Evolutionary conservation across 2,797 vertebrate genomes (phyloP), one percentile per base, ranked within the genome.

Genomic region (Malacoctenus gilli): DNA sequence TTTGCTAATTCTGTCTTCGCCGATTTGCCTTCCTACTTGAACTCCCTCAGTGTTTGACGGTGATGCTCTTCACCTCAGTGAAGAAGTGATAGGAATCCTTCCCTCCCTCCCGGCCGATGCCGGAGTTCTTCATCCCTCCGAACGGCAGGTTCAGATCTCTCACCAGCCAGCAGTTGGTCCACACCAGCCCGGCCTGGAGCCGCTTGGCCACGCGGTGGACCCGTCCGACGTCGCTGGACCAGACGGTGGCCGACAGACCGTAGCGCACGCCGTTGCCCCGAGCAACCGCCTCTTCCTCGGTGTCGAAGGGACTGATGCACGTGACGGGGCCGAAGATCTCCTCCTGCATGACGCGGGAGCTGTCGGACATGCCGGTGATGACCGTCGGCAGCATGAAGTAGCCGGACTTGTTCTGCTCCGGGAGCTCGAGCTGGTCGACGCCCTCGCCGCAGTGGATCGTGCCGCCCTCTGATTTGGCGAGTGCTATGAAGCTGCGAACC

Each of bases 321-420:
- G 93, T 92, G 77, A 99, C 94, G 0, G 97, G 97, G 18, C 97
- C 97, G 32, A 99, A 99, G 76, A 99, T 98, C 91, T 99, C 97
- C 71, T 99, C 96, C 85, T 96, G 96, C 94, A 96, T 98, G 76
- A 96, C 92, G 7, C 86, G 77, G 19, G 96, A 98, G 28, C 88
- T 82, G 57, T 98, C 94, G 0, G 88, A 73, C 4, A 97, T 34
- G 50, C 92, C 93, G 0, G 92, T 78, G 79, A 99, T 94, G 62
- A 99, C 84, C 0, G 97, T 99, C 13, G 95, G 91, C 8, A 90
- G 88, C 94, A 99, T 94, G 69, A 95, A 99, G 82, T 96, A 99
- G 57, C 97, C 97, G 0, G 67, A 72, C 13, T 70, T 84, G 59
- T 96, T 93, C 61, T 23, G 38, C 15, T 74, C 0, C 0, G 95